Percentiles rank a stretch among this genome's conserved stretches.
These are phyloP conservation scores for Misgurnus anguillicaudatus DNA, from an alignment of 2,113 vertebrate genomes.

Conservation along the genomic window DNA sequence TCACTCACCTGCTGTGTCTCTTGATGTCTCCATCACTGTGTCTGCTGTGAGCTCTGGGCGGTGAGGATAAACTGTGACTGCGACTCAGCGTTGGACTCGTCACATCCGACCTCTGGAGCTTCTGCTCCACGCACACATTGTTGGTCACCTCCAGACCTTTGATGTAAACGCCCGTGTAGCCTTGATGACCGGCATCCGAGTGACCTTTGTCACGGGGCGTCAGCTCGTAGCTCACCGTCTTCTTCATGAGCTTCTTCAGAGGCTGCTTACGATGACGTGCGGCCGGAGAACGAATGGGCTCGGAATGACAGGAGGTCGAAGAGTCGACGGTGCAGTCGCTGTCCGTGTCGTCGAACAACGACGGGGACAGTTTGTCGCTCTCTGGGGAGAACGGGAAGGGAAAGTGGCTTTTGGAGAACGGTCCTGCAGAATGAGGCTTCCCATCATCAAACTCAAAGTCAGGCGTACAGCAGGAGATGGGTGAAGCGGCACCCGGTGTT, in stretches of 20 bases:
- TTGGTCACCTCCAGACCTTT: constrained; percentile 80
- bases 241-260: constrained; percentile 84
- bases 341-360: constrained; percentile 73
- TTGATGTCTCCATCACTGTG: constrained; percentile 66
- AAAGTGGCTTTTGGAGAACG: constrained; percentile 59
- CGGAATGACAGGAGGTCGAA: constrained; percentile 67
- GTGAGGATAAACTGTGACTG: constrained; percentile 76
- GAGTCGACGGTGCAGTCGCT: constrained; percentile 76
- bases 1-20: constrained; percentile 73
- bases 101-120: constrained; percentile 67
- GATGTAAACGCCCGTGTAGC: constrained; percentile 79
- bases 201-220: constrained; percentile 55
- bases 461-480: background rate
- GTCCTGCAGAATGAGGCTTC: constrained; percentile 57
- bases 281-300: constrained; percentile 67
- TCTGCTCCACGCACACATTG: constrained; percentile 72
- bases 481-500: constrained; percentile 36
- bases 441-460: constrained; percentile 58
- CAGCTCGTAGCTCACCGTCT: constrained; percentile 74
- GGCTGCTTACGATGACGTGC: constrained; percentile 76
- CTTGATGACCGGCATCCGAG: constrained; percentile 65
- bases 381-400: constrained; percentile 57
- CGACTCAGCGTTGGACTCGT: constrained; percentile 68
- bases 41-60: constrained; percentile 65
- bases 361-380: constrained; percentile 58